phyloP scores from a whole-genome alignment of 2,797 vertebrate species.

The Spondyliosoma cantharus region DNA sequence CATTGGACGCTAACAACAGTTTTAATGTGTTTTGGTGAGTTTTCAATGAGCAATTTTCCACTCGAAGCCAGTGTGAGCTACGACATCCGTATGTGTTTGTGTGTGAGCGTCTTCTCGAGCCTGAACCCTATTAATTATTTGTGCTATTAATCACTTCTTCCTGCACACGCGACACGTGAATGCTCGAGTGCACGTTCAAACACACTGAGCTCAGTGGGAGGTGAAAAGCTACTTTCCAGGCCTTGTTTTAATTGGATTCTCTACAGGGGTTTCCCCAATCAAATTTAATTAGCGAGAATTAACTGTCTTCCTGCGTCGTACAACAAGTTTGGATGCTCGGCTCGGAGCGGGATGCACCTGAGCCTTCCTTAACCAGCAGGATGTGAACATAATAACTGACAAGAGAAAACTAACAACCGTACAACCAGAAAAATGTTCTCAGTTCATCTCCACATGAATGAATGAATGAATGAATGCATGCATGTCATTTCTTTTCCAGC shows the following conservation, averaged over 20 bases:
- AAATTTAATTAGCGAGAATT: constrained; percentile 56
- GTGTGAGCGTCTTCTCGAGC: constrained; percentile 23
- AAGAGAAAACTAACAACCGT: neutral
- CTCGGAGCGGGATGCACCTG: constrained; percentile 16
- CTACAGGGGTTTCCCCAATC: constrained; percentile 53
- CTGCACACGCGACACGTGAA: constrained; percentile 10
- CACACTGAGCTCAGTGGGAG: constrained; percentile 48
- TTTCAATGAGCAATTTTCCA: constrained; percentile 39
- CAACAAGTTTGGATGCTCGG: constrained; percentile 5
- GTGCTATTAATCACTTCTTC: constrained; percentile 47
- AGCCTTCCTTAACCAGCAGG: neutral
- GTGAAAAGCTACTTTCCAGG: constrained; percentile 57
- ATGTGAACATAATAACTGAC: neutral
- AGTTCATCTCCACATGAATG: neutral
- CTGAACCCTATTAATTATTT: constrained; percentile 52
- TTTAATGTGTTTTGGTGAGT: constrained; percentile 12
- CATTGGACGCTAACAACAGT: neutral
- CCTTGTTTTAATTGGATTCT: constrained; percentile 63
- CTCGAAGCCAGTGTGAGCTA: neutral
- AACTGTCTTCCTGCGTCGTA: constrained; percentile 20
- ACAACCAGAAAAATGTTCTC: neutral
- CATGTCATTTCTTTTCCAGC: neutral
- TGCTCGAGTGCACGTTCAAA: constrained; percentile 4
- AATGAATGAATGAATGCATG: too few relatives aligned
- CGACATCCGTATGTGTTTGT: neutral